These are phyloP conservation scores for Drosophila neoperkinsi DNA, from an alignment of 2,888 invertebrate species.

Conservation along the genomic window DNA sequence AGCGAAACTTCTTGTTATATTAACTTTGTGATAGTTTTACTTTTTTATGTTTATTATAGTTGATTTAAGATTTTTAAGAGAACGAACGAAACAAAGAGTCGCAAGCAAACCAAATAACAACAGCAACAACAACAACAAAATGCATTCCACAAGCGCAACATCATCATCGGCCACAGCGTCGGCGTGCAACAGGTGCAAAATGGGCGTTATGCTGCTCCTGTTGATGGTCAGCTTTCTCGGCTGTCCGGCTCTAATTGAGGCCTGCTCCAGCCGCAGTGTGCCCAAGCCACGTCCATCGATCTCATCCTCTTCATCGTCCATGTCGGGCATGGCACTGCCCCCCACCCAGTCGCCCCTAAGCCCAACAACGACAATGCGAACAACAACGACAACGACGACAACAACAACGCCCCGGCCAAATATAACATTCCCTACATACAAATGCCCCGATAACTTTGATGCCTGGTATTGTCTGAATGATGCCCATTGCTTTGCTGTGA, in stretches of 20 bases:
- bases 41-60: slow-evolving; percentile 13
- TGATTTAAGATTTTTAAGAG: slow-evolving; percentile 26
- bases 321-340: slow-evolving; percentile 70
- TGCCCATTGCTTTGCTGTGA: slow-evolving; percentile 97
- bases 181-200: slow-evolving; percentile 36
- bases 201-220: slow-evolving; percentile 45
- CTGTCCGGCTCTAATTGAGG: slow-evolving; percentile 66
- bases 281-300: slow-evolving; percentile 90
- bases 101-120: slow-evolving; percentile 54
- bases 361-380: slow-evolving; percentile 86
- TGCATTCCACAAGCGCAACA: slow-evolving; percentile 69
- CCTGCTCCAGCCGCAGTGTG: slow-evolving; percentile 87
- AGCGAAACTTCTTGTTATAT: slow-evolving; percentile 32
- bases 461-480: slow-evolving; percentile 98
- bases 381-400: slow-evolving; percentile 87
- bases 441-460: slow-evolving; percentile 96
- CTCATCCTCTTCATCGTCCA: slow-evolving; percentile 69
- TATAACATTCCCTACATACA: slow-evolving; percentile 97
- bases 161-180: slow-evolving; percentile 13
- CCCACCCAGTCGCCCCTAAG: slow-evolving; percentile 53
- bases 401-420: slow-evolving; percentile 94
- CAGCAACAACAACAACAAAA: slow-evolving; percentile 39
- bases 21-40: slow-evolving; percentile 53
- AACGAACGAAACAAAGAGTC: slow-evolving; percentile 43
- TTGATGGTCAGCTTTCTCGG: slow-evolving; percentile 50